Percentiles rank a stretch among this genome's conserved stretches.
Conservation (phyloP, 2,888 invertebrate species). For the Sphinx pinastri region DNA sequence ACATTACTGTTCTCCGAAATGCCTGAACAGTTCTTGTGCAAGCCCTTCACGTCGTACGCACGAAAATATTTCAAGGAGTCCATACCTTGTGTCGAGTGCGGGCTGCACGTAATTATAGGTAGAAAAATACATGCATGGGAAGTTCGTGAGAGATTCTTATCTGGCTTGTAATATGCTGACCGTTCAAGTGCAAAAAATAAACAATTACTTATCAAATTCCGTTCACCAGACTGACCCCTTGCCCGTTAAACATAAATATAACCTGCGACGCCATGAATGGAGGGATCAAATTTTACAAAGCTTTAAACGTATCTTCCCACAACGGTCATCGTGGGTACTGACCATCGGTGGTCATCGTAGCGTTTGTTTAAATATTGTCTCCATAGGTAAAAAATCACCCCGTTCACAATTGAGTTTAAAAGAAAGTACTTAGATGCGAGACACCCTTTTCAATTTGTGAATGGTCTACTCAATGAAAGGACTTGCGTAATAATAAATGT, state of each 20-base stretch:
- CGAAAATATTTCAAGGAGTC: conserved; percentile 78
- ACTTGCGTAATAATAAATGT: conserved; percentile 17
- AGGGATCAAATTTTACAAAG: conserved; percentile 73
- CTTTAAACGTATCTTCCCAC: conserved; percentile 71
- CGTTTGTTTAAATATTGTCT: conserved; percentile 71
- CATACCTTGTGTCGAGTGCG: conserved; percentile 57
- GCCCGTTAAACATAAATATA: conserved; percentile 56
- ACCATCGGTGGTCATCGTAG: conserved; percentile 79
- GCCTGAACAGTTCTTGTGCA: conserved; percentile 79
- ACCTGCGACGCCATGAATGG: conserved; percentile 62
- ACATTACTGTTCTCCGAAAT: conserved; percentile 80
- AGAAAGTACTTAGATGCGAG: conserved; percentile 61
- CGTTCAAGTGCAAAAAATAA: conserved; percentile 72
- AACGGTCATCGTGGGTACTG: conserved; percentile 77
- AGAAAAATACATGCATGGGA: conserved; percentile 79
- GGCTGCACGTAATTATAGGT: conserved; percentile 74
- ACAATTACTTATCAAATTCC: conserved; percentile 56
- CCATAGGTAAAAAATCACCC: conserved; percentile 62
- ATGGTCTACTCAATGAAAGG: conserved; percentile 58
- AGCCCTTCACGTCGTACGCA: conserved; percentile 80
- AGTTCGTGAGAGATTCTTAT: conserved; percentile 65
- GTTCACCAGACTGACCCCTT: conserved; percentile 65
- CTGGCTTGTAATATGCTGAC: conserved; percentile 67
- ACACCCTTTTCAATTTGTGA: conserved; percentile 69
- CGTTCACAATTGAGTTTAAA: conserved; percentile 64